These are phyloP conservation scores for Sclerurus mexicanus DNA, from an alignment of 2,113 vertebrate genomes.

Conservation along the genomic window DNA sequence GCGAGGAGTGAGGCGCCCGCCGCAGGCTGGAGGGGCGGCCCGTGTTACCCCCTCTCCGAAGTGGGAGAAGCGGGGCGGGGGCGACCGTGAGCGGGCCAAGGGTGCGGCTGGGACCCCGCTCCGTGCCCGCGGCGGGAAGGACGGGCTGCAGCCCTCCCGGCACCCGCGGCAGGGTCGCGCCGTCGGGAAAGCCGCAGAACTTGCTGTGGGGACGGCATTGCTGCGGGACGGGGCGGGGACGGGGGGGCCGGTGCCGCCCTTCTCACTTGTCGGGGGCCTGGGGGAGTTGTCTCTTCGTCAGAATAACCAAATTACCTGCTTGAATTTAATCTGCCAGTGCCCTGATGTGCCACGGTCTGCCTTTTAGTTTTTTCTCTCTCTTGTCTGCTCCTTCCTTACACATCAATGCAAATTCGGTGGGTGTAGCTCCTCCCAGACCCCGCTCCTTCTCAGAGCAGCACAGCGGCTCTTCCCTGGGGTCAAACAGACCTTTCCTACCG, in stretches of 20 bases:
- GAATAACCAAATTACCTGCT: neutral
- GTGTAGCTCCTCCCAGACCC: neutral
- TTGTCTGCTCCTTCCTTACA: neutral
- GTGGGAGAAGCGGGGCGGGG: neutral
- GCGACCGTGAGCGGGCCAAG: neutral
- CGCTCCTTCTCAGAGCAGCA: neutral
- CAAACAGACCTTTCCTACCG: fast-evolving
- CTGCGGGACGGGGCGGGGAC: neutral
- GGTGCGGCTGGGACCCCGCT: neutral
- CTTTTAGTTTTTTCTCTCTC: neutral
- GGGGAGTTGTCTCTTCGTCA: neutral
- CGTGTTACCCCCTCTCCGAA: neutral
- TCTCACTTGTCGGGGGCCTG: neutral
- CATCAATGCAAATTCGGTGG: neutral
- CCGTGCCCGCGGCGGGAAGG: neutral
- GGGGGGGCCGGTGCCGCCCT: neutral
- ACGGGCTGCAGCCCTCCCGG: neutral
- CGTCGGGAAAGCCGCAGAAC: neutral
- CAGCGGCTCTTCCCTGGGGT: neutral
- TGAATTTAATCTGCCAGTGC: neutral
- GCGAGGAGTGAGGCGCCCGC: neutral
- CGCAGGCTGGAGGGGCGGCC: neutral
- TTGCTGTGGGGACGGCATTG: neutral
- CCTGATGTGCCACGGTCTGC: neutral
- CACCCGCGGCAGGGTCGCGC: neutral